Percentiles rank a stretch among this genome's conserved stretches.
These are phyloP conservation scores for Euspilapteryx auroguttella DNA, from an alignment of 2,888 invertebrate genomes.

Conservation along the genomic window DNA sequence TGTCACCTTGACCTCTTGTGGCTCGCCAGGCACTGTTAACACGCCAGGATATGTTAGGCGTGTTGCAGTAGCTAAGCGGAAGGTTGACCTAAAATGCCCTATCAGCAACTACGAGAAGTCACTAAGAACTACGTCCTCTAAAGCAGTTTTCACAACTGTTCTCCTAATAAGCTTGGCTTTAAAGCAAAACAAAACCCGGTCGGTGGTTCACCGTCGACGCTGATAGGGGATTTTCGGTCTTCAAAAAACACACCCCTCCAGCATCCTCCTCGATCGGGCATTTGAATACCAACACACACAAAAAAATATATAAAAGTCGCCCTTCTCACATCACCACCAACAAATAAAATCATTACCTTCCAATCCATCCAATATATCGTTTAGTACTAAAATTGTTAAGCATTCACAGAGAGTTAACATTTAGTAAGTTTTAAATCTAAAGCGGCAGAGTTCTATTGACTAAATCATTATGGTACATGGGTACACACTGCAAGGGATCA, in stretches of 20 bases:
- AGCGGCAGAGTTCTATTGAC: constrained; percentile 45
- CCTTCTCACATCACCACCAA: constrained; percentile 53
- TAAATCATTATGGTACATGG: no score
- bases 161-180: no score
- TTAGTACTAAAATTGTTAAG: constrained; percentile 53
- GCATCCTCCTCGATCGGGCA: constrained; percentile 59
- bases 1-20: constrained; percentile 86
- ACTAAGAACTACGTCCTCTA: no score
- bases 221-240: constrained; percentile 51
- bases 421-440: constrained; percentile 36
- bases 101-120: constrained; percentile 58
- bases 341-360: constrained; percentile 58
- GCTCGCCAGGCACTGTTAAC: constrained; percentile 94
- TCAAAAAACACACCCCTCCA: constrained; percentile 35
- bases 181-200: no score
- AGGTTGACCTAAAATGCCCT: constrained; percentile 49
- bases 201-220: constrained; percentile 46
- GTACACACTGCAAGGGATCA: constrained; percentile 55
- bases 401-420: constrained; percentile 54
- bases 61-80: constrained; percentile 16
- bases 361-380: constrained; percentile 44
- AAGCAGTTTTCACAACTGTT: no score
- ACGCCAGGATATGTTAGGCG: constrained; percentile 21
- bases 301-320: constrained; percentile 37
- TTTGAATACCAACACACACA: constrained; percentile 76